Conservation (phyloP, 53 echinoderm and acorn worm species). For the Paelopatides confundens region DNA sequence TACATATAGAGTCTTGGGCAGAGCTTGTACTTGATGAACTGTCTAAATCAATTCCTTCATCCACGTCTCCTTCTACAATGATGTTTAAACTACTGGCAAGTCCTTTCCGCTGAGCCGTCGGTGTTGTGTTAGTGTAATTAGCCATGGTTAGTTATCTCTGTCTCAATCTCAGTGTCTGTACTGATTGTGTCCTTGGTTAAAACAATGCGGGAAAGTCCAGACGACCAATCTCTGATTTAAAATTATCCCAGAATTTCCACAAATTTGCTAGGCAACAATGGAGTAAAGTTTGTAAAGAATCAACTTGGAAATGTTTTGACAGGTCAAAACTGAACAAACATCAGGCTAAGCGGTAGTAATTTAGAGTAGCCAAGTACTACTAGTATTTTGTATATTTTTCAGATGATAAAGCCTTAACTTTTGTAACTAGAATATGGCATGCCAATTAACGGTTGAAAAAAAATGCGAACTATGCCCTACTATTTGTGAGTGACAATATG, state of each 20-base stretch:
- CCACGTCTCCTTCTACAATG: conserved; percentile 38
- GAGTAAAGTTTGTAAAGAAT: neutral
- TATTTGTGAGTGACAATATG: too few relatives aligned
- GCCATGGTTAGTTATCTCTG: neutral
- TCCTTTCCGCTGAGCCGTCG: neutral
- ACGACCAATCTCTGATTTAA: neutral
- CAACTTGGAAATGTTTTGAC: neutral
- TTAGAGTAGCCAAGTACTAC: too few relatives aligned
- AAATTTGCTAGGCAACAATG: neutral
- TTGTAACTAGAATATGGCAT: too few relatives aligned
- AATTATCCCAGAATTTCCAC: neutral
- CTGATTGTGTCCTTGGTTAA: neutral
- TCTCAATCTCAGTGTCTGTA: too few relatives aligned
- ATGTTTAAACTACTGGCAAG: conserved; percentile 2
- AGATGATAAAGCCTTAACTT: too few relatives aligned
- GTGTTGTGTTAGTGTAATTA: neutral
- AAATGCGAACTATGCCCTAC: too few relatives aligned
- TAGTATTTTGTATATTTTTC: too few relatives aligned
- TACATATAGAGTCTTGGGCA: conserved; percentile 17
- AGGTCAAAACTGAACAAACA: neutral
- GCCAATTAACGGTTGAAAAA: too few relatives aligned
- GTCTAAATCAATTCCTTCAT: conserved; percentile 39
- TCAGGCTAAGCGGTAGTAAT: too few relatives aligned
- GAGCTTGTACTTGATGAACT: conserved; percentile 32
- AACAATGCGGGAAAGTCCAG: neutral